These are phyloP conservation scores for Neosilurus mollespiculum DNA, from an alignment of 2,797 vertebrate species.

Conservation along the genomic window DNA sequence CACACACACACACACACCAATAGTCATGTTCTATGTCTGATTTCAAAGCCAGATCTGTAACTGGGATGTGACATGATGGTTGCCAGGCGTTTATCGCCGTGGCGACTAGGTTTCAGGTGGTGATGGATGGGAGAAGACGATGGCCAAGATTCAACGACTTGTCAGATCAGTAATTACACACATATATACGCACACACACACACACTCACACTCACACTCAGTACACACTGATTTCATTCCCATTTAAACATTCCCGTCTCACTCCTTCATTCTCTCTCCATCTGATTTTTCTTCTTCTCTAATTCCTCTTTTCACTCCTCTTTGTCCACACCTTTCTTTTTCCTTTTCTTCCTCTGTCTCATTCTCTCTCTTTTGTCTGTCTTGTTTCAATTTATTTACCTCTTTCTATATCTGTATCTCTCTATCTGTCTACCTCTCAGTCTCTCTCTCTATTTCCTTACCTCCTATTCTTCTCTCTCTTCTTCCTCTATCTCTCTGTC, in stretches of 20 bases:
- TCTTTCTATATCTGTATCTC: background rate
- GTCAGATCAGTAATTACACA: slow-evolving; percentile 50
- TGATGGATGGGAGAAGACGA: slow-evolving; percentile 62
- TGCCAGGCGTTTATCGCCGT: slow-evolving; percentile 26
- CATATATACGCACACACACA: slow-evolving; percentile 9
- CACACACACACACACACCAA: slow-evolving; percentile 8
- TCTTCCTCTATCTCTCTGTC: background rate
- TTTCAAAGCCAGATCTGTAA: background rate
- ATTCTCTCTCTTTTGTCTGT: background rate
- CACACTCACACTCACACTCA: background rate
- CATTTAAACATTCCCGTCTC: background rate
- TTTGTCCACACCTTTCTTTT: background rate
- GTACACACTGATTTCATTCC: background rate
- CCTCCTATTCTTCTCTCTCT: accelerated
- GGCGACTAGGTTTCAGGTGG: slow-evolving; percentile 48
- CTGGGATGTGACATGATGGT: slow-evolving; percentile 8
- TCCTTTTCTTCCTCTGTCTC: background rate
- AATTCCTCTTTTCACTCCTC: background rate
- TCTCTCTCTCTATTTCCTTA: background rate
- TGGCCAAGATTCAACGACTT: slow-evolving; percentile 46
- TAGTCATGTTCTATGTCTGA: background rate
- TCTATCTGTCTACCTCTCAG: background rate
- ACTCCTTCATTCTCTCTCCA: background rate
- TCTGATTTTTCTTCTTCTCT: background rate
- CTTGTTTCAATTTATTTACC: background rate